Evolutionary conservation across 2,888 invertebrate species (phyloP).

Genomic region (Eupithecia dodoneata): DNA sequence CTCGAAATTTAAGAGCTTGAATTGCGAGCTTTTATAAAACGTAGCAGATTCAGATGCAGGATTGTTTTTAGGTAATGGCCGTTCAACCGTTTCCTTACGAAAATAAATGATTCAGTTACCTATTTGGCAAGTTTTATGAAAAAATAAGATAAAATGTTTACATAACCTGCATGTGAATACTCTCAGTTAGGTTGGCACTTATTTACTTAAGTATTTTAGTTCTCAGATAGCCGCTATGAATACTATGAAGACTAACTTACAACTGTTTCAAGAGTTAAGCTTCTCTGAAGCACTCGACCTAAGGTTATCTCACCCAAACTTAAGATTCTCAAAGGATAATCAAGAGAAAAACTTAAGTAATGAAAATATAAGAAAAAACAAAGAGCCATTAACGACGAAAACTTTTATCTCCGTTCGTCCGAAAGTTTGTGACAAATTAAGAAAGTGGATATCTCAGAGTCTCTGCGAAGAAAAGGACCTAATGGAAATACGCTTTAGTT

Average conservation of each 20-base stretch:
- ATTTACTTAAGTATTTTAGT: background rate
- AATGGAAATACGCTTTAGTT: conserved; percentile 33
- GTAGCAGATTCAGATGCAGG: background rate
- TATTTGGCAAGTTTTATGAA: background rate
- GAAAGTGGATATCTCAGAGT: conserved; percentile 52
- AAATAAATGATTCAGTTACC: background rate
- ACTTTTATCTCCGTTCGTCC: conserved; percentile 59
- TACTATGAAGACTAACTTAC: background rate
- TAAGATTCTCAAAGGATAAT: conserved; percentile 20
- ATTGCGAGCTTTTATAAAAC: background rate
- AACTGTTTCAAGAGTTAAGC: background rate
- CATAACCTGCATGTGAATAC: background rate
- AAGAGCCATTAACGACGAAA: conserved; percentile 60
- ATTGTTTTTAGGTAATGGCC: background rate
- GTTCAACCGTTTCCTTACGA: background rate
- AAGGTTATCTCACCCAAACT: conserved; percentile 1
- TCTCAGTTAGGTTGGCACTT: background rate
- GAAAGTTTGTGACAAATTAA: conserved; percentile 73
- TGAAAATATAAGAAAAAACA: conserved; percentile 65
- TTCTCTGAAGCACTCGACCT: background rate
- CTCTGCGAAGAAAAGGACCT: conserved; percentile 31
- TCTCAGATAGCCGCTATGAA: background rate
- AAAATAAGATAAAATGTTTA: background rate
- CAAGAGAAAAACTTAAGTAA: conserved; percentile 45
- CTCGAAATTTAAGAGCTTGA: background rate